Evolutionary conservation across 2,113 vertebrate species (phyloP), one percentile per base, ranked within the genome.

Genomic region (Garra rufa): DNA sequence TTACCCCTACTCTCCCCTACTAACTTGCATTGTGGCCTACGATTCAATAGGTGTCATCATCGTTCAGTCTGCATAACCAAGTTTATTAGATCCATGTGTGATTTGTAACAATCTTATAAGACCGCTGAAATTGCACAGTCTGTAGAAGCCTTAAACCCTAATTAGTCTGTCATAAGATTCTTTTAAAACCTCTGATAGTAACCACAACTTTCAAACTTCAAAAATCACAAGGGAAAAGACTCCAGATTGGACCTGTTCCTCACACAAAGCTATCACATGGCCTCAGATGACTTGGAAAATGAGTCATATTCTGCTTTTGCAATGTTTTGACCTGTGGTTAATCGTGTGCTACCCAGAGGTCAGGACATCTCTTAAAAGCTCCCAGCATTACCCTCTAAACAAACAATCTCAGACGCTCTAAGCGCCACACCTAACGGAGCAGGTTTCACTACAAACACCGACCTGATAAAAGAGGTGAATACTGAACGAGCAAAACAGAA

Each of bases 241-340:
- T 69, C 65, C 15, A 30, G 15, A 65, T 17, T 30, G 26, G 13
- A 17, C 46, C 46, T 4, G 13, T 13, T 48, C 46, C 46, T 48
- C 46, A 48, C 11, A 15, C 46, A n/a, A 57, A 17, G 19, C 52
- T 57, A 57, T 41, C 65, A 41, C 21, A 11, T n/a, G 17, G 34
- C 19, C 34, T 41, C 19, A 6, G 19, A n/a, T 21, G 34, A 41
- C 30, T 69, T 69, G 30, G 3, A 69, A 38, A 41, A 26, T 74
- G 43, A 74, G 70, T 46, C 43, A 74, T 24, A 26, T 44, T 41
- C 2, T 26, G 14, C 6, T 74, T 26, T 48, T 48, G n/a, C 38
- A 69, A 21, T 69, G 34, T 69, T 69, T 41, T 70, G 67, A 41
- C 34, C 34, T 73, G 41, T 15, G 69, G 69, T 77, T 78, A 28